Evolutionary conservation across 2,113 vertebrate species (phyloP), one percentile per base, ranked within the genome.

Genomic region (Ophthalmolycus amberensis): DNA sequence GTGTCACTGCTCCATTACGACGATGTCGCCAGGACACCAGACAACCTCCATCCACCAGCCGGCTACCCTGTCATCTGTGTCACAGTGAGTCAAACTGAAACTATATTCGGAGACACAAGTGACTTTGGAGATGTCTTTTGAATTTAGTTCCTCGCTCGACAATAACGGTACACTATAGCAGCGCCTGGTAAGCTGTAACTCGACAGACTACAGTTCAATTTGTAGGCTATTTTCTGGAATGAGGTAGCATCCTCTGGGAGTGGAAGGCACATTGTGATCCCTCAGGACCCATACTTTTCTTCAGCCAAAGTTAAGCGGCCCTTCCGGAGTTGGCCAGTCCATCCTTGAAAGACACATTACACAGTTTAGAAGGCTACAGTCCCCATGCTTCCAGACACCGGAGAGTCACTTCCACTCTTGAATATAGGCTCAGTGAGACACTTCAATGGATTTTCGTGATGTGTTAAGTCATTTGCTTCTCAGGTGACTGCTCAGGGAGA

Each of bases 41-140:
- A 94, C n/a, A 93, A 75, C 85, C 78, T 82, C 11, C 94, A 88
- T 25, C 97, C 96, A 0, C 64, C 95, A 16, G 96, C 98, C 6
- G 98, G 98, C 18, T 99, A 98, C 89, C 97, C 98, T 4, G 95
- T 99, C 56, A 44, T 98, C 94, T 99, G 98, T 85, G 93, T 99
- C 72, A 98, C 98, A 12, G 98, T 99, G 91, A 95, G 97, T 96
- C 89, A 59, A 37, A 3, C 52, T n/a, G 1, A 60, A 34, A 46
- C 18, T 1, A 46, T 16, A 68, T 67, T 64, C 34, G 59, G 22
- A 18, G 37, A 40, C 48, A 27, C 40, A 38, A 58, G 32, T 6
- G 25, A 44, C 67, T 42, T 34, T 18, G 3, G 42, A 40, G 34
- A 48, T 34, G 27, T 68, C 4, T 77, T 52, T 54, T 6, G 8